Base-by-base conservation (phyloP, 2,888 invertebrate genomes). In the Meteorus colon region DNA sequence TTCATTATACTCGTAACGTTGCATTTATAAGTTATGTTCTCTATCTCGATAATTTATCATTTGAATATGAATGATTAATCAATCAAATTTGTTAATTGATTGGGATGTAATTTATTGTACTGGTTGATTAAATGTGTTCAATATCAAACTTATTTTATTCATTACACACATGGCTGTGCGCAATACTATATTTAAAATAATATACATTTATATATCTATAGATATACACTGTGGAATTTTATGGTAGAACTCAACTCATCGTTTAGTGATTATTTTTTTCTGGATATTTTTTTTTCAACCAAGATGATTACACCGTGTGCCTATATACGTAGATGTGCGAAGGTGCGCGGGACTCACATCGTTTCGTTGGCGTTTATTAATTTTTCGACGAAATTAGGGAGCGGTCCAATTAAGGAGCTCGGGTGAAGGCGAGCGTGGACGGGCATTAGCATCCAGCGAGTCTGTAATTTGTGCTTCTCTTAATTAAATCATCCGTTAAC, bases 401-500 rank as follows among this genome's bases (percentile, higher is more conserved):
- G 74, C 77, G 84, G 86, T 85, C 87, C 87, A 88, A 88, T 88
- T 88, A 88, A 87, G 86, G 86, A 85, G 85, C 86, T 86, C 82
- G 83, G 82, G 83, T 80, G 77, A 86, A 86, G 87, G 84, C 85
- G 85, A 85, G 86, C 84, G 81, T 85, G 84, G 85, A 85, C 82
- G 87, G 84, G 85, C 88, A 89, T 89, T 88, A 89, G 88, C 88
- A 89, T 89, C 85, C 84, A 84, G 84, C 87, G 87, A 86, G 86
- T 86, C 88, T 87, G 89, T 89, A 89, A 89, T 89, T 89, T 89
- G 89, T 89, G 89, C 89, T 86, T 86, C 87, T 88, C 88, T 89
- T 89, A 89, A 89, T 89, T 89, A 89, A 88, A 89, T 89, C 89
- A 89, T 89, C 89, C 88, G 89, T 89, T 89, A 87, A 88, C 87